Evolutionary conservation across 2,888 invertebrate species (phyloP).

Genomic region (Caenorhabditis sp.): DNA sequence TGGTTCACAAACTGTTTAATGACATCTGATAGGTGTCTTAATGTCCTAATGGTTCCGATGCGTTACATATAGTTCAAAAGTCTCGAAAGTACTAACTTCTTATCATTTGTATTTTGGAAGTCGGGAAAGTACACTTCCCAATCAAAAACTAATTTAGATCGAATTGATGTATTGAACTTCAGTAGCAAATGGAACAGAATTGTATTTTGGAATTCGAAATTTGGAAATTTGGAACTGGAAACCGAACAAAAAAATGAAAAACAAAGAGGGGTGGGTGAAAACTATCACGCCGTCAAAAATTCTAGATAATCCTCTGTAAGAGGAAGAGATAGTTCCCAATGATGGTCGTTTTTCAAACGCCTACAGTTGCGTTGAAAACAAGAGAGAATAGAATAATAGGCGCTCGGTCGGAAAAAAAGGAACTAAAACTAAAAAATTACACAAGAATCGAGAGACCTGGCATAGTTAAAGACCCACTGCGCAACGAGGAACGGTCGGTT

Average conservation of each 20-base stretch:
- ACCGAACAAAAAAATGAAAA: conserved; percentile 24
- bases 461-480: conserved; percentile 34
- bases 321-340: conserved; percentile 58
- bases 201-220: background rate
- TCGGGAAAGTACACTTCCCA: conserved; percentile 30
- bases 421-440: conserved; percentile 44
- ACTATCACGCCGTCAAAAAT: conserved; percentile 28
- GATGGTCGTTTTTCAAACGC: conserved; percentile 58
- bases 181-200: background rate
- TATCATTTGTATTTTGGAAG: conserved; percentile 37
- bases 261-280: conserved; percentile 6
- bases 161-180: conserved; percentile 36
- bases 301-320: conserved; percentile 44
- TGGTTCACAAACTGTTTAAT: background rate
- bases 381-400: conserved; percentile 11
- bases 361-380: conserved; percentile 52
- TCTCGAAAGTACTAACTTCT: conserved; percentile 14
- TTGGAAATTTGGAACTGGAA: background rate
- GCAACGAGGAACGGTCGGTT: conserved; percentile 42
- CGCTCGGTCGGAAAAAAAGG: background rate
- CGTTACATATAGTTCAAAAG: conserved; percentile 16
- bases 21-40: too few relatives aligned
- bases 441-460: conserved; percentile 30
- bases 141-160: conserved; percentile 11
- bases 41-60: conserved; percentile 9